Evolutionary conservation across 2,888 invertebrate genomes (phyloP), one percentile per base, ranked within the genome.

Genomic region (Drosophila monieri): DNA sequence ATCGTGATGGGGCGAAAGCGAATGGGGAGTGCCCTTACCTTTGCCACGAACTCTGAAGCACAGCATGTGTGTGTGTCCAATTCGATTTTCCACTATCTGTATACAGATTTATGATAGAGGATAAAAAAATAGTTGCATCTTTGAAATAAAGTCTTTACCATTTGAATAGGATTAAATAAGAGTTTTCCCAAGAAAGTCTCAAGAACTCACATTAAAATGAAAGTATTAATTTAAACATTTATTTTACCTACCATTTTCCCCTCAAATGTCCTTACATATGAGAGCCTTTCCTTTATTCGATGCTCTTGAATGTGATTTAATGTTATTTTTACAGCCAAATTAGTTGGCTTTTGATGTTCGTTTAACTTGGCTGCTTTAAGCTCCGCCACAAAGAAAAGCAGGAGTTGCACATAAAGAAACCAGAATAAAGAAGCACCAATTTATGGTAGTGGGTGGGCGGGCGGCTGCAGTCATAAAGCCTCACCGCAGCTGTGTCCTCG

Each of bases 261-360:
- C 32, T n/a, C 12, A 15, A 27, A 27, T 32, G 61, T 30, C 39
- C 67, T 61, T 46, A 35, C 43, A 44, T 56, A 21, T 59, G 6
- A 32, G 47, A 2, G 23, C n/a, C 35, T 32, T 46, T 3, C 14
- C 37, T 27, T 30, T 52, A 30, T 62, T 55, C 39, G 41, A 52
- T 52, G 25, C 64, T 55, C 52, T 72, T 74, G 78, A 78, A 86
- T 84, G 80, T 85, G 88, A 84, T 88, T 86, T 86, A 86, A 86
- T 88, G 81, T 85, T 85, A 81, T 86, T 86, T 86, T 85, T 88
- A 88, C 73, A 85, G 76, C 74, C 79, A 85, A 86, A 86, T 88
- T 86, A 86, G 85, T 88, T 88, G 79, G 77, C 83, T 84, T 80
- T 84, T 80, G 88, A 85, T 85, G 86, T 84, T 74, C 70, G 70